Conservation (phyloP, 2,113 vertebrate species). For the Grallaria varia region DNA sequence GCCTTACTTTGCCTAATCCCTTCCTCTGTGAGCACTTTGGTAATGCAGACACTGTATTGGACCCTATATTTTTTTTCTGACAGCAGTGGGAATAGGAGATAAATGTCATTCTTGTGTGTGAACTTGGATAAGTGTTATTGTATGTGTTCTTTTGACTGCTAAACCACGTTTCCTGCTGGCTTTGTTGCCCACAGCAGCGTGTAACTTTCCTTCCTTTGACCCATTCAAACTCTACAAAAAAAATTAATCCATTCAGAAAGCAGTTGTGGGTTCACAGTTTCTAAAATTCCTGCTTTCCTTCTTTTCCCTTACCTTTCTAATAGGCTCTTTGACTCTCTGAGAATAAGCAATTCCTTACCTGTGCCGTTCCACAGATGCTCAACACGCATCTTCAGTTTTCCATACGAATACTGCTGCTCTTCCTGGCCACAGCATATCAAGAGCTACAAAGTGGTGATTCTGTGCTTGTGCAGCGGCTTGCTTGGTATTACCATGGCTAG, state of each 20-base stretch:
- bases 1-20: not conserved
- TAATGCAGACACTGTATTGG: not conserved
- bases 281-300: not conserved
- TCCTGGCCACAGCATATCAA: not conserved
- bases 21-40: not conserved
- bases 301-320: not conserved
- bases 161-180: slow-evolving; percentile 38
- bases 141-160: not conserved
- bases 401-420: not conserved
- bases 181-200: slow-evolving; percentile 36
- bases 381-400: not conserved
- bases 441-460: not conserved
- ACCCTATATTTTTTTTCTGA: not conserved
- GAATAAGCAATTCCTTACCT: not conserved
- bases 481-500: not conserved
- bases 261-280: not conserved
- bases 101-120: slow-evolving; percentile 10
- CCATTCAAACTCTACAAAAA: slow-evolving; percentile 9
- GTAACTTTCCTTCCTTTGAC: slow-evolving; percentile 63
- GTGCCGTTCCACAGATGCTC: not conserved
- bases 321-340: not conserved
- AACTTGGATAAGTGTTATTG: not conserved
- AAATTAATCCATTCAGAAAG: not conserved
- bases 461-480: not conserved
- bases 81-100: not conserved